Evolutionary conservation across 1,140 invertebrate species (phyloP).

Genomic region (Trinorchestia longiramus): DNA sequence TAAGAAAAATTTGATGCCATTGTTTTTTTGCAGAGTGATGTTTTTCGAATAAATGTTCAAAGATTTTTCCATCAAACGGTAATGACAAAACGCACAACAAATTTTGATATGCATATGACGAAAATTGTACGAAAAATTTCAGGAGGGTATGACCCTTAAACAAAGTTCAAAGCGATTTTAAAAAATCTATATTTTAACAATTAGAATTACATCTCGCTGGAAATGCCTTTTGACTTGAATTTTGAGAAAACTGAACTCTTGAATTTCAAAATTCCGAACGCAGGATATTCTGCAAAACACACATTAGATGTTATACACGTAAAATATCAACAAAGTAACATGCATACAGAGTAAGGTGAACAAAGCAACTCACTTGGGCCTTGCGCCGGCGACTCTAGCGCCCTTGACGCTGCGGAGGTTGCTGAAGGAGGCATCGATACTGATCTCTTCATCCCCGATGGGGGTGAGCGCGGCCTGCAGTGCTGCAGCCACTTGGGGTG

Average conservation of each 20-base stretch:
- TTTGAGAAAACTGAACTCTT: too few relatives aligned
- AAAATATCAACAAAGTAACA: too few relatives aligned
- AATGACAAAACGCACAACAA: neutral
- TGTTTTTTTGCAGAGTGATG: neutral
- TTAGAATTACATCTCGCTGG: too few relatives aligned
- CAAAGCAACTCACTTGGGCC: neutral
- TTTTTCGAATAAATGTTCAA: neutral
- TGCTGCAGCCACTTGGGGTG: conserved; percentile 54
- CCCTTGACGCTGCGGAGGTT: conserved; percentile 5
- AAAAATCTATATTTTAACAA: too few relatives aligned
- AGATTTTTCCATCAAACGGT: neutral
- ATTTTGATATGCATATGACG: neutral
- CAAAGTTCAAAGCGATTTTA: too few relatives aligned
- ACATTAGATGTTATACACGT: too few relatives aligned
- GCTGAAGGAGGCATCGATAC: conserved; percentile 56
- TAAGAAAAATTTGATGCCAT: neutral
- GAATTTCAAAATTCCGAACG: too few relatives aligned
- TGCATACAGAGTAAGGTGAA: neutral
- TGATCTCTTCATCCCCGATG: conserved; percentile 56
- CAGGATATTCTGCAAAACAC: too few relatives aligned
- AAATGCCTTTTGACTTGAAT: too few relatives aligned
- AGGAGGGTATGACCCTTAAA: too few relatives aligned
- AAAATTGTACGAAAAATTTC: neutral
- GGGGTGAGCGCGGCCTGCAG: conserved; percentile 57
- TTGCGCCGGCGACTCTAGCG: neutral